Evolutionary conservation across 2,888 invertebrate species (phyloP), one percentile per base, ranked within the genome.

Genomic region (Petrolisthes manimaculis): DNA sequence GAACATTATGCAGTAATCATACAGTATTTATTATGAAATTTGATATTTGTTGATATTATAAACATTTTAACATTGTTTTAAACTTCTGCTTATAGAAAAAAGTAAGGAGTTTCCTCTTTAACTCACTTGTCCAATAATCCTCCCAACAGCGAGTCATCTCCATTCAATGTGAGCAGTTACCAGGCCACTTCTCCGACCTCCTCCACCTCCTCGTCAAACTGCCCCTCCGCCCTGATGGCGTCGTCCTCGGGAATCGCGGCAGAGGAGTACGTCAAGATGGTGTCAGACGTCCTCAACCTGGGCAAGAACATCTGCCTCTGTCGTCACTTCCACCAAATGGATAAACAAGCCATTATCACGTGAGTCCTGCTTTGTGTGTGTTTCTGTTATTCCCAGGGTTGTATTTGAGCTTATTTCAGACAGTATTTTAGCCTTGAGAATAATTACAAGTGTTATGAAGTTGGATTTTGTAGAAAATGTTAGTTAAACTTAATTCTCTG

Each of bases 281-380:
- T 99, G 86, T 94, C 95, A 67, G 99, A 99, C 93, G 96, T 97
- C 84, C 94, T 99, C 86, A 95, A 96, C 92, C 96, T 99, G 95
- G 96, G 96, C 92, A 99, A 99, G 93, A 99, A 99, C 93, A 94
- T 99, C 14, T 97, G 98, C 92, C 93, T 99, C 8, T 99, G 98
- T 92, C 94, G 99, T 56, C 96, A 99, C 93, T 99, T 99, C 93
- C 95, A 96, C 91, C 94, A 94, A 84, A 93, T 99, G 90, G 96
- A 98, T 92, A 98, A 97, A 94, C 94, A 95, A 5, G 95, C 95
- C 21, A 95, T 97, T 4, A 94, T 95, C 88, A 95, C 95, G 95
- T 96, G 92, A 93, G 94, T 93, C 79, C 86, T n/a, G 56, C n/a
- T 24, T 37, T 37, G 2, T 37, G 37, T 37, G 37, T 37, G 37